Evolutionary conservation across 92 coral and sea anemone species (phyloP), one percentile per base, ranked within the genome.

Genomic region (Virgularia gustaviana): DNA sequence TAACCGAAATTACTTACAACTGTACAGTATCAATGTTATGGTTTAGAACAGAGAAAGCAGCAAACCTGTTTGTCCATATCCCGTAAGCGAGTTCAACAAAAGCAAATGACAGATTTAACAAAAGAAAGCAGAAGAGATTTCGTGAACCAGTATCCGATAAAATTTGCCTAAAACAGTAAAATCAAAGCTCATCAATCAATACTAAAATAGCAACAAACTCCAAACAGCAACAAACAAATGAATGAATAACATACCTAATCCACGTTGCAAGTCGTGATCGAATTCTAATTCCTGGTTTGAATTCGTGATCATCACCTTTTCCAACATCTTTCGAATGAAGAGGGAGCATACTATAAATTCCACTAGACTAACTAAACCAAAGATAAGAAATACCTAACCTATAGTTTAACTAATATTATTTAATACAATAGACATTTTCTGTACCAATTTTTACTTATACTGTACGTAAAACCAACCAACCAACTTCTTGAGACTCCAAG

Each of bases 1-100:
- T n/a, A n/a, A n/a, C n/a, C n/a, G n/a, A n/a, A n/a, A n/a, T n/a
- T n/a, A n/a, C n/a, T n/a, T n/a, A n/a, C 41, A n/a, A 27, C 13
- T 29, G 29, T 27, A 18, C 9, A 8, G 27, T 34, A 44, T 51
- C 18, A 28, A 6, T 8, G 2, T 65, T 47, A 30, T 30, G 32
- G 25, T 9, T 30, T 41, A 6, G 32, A 24, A 33, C 66, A 6
- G 53, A n/a, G n/a, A n/a, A n/a, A n/a, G n/a, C 30, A 42, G 56
- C 73, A 52, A 57, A 89, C 98, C 98, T 92, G 83, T 92, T 92
- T 1, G 98, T 92, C 98, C 96, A 92, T 84, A 92, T 89, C 66
- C 98, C 98, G 63, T 92, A 92, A 8, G 83, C 9, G 70, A 92
- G 70, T 59, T 92, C 98, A 49, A 92, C 94, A 57, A 92, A 92